phyloP scores from a whole-genome alignment of 2,888 invertebrate genomes.

The Mongoloraphidia duomilia region DNA sequence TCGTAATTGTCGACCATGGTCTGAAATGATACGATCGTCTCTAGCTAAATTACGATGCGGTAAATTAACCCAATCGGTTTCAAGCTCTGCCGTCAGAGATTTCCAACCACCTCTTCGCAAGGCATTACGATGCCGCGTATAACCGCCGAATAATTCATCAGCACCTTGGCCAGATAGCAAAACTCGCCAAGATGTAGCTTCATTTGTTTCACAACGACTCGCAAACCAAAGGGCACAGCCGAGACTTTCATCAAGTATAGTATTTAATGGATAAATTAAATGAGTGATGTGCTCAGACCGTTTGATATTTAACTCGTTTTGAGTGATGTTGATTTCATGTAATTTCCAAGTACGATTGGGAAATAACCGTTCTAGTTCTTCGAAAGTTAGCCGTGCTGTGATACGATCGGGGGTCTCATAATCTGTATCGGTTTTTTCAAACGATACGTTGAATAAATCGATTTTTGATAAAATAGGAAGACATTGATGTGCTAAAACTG shows the following conservation, averaged over 20 bases:
- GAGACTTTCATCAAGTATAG: constrained; percentile 89
- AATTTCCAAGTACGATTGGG: constrained; percentile 72
- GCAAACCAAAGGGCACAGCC: constrained; percentile 98
- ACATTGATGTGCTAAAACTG: constrained; percentile 61
- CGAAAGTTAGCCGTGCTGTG: constrained; percentile 56
- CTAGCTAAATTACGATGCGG: constrained; percentile 83
- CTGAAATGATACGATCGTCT: constrained; percentile 85
- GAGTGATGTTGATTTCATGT: constrained; percentile 59
- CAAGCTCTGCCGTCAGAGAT: constrained; percentile 38
- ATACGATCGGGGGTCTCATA: constrained; percentile 73
- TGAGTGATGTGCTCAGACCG: constrained; percentile 49
- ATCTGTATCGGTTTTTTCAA: constrained; percentile 36
- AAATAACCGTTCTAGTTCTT: constrained; percentile 52
- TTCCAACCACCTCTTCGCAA: constrained; percentile 40
- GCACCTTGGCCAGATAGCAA: constrained; percentile 87
- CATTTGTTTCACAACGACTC: constrained; percentile 48
- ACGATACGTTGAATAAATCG: constrained; percentile 91
- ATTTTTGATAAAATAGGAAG: constrained; percentile 51
- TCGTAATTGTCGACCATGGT: constrained; percentile 73
- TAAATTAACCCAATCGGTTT: constrained; percentile 70
- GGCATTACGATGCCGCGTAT: constrained; percentile 71
- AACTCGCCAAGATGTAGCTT: constrained; percentile 35
- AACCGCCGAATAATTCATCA: constrained; percentile 94
- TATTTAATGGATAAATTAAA: constrained; percentile 71
- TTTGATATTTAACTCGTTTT: constrained; percentile 43